phyloP scores from a whole-genome alignment of 2,113 vertebrate species.

The Hylia prasina region DNA sequence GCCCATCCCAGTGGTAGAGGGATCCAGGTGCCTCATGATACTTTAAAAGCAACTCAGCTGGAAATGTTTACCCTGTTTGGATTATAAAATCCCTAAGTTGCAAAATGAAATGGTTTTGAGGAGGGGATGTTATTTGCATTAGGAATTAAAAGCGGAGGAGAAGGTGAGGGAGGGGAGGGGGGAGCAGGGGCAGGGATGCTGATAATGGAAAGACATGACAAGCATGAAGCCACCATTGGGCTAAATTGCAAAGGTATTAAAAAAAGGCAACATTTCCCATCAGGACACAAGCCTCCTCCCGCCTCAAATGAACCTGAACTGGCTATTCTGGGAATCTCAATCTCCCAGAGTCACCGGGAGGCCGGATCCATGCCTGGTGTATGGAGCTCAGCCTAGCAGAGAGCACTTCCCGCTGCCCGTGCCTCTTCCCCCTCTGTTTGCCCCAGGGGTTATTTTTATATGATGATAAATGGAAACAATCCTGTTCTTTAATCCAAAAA shows the following conservation, averaged over 20 bases:
- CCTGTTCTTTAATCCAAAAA: conserved; percentile 27
- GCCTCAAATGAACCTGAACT: conserved; percentile 41
- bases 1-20: accelerated
- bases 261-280: conserved; percentile 19
- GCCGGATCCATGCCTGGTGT: neutral
- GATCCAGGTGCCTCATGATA: neutral
- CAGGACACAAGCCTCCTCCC: neutral
- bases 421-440: neutral
- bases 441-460: neutral
- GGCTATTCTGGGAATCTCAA: conserved; percentile 26
- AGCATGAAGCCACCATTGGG: conserved; percentile 4
- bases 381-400: neutral
- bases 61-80: neutral
- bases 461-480: conserved; percentile 17
- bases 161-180: neutral
- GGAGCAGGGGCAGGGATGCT: neutral
- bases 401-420: neutral
- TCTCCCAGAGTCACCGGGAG: neutral
- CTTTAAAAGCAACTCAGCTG: neutral
- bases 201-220: conserved; percentile 30
- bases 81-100: conserved; percentile 4
- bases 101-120: conserved; percentile 32
- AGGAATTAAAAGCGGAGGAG: conserved; percentile 19
- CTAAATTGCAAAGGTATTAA: conserved; percentile 39
- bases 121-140: conserved; percentile 42